These are phyloP conservation scores for Tachystola acroxantha DNA, from an alignment of 2,888 invertebrate species.

Conservation along the genomic window DNA sequence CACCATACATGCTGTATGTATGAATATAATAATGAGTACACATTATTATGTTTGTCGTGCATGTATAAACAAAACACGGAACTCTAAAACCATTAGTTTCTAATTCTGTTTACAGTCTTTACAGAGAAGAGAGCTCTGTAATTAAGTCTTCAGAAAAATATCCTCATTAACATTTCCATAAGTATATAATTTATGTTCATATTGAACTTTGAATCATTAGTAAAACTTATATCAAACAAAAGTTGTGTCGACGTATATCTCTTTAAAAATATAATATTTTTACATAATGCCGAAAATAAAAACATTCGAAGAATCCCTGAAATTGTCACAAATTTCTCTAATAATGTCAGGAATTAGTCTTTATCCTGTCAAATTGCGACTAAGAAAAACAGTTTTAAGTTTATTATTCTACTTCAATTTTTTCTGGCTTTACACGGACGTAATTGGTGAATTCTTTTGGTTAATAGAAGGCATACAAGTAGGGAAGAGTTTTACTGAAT, in stretches of 20 bases:
- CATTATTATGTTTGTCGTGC: no score
- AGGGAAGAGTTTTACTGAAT: slow-evolving; percentile 37
- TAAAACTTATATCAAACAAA: no score
- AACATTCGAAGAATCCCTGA: slow-evolving; percentile 17
- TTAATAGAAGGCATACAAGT: slow-evolving; percentile 33
- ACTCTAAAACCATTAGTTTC: background rate
- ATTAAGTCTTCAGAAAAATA: background rate
- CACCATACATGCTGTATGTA: no score
- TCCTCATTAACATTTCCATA: no score
- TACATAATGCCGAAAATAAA: background rate
- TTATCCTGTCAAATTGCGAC: background rate
- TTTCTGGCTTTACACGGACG: slow-evolving; percentile 35
- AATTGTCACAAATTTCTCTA: slow-evolving; percentile 28
- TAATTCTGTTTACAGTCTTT: background rate
- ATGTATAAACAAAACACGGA: no score
- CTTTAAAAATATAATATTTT: no score
- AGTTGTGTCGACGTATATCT: no score
- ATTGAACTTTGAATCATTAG: no score
- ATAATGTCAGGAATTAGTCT: slow-evolving; percentile 42
- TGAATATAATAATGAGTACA: no score
- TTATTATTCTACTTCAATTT: slow-evolving; percentile 35
- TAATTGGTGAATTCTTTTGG: slow-evolving; percentile 43
- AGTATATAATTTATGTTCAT: no score
- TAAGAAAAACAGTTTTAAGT: slow-evolving; percentile 24
- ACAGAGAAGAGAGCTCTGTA: background rate